phyloP scores from a whole-genome alignment of 2,797 vertebrate species.

The Xerus rutilus region DNA sequence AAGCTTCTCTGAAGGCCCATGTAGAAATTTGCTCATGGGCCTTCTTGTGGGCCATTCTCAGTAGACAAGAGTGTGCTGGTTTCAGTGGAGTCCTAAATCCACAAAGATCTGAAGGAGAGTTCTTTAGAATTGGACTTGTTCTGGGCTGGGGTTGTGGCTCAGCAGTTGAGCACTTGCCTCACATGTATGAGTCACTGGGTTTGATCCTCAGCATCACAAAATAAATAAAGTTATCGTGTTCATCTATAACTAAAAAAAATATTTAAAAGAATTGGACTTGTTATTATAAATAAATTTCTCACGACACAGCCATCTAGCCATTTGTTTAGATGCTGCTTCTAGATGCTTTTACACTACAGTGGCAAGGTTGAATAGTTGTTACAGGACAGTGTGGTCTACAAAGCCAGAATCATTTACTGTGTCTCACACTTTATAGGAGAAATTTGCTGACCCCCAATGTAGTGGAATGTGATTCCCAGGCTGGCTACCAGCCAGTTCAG shows the following conservation, averaged over 20 bases:
- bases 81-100: background rate
- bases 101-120: background rate
- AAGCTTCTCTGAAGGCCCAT: background rate
- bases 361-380: background rate
- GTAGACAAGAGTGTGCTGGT: rapidly evolving
- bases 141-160: too few species aligned
- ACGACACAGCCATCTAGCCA: background rate
- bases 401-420: background rate
- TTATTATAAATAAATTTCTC: background rate
- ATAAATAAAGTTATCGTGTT: too few species aligned
- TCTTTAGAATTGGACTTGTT: background rate
- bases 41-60: background rate
- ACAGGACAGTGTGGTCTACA: background rate
- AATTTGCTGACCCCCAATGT: background rate
- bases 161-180: too few species aligned
- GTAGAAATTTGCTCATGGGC: background rate
- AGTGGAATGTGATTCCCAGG: background rate
- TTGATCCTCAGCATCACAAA: too few species aligned
- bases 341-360: background rate
- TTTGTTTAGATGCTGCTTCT: background rate
- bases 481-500: background rate
- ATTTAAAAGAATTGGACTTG: background rate
- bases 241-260: too few species aligned
- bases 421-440: background rate
- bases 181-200: too few species aligned